Base-by-base conservation (phyloP, 2,113 vertebrate genomes). In the Pollachius pollachius region DNA sequence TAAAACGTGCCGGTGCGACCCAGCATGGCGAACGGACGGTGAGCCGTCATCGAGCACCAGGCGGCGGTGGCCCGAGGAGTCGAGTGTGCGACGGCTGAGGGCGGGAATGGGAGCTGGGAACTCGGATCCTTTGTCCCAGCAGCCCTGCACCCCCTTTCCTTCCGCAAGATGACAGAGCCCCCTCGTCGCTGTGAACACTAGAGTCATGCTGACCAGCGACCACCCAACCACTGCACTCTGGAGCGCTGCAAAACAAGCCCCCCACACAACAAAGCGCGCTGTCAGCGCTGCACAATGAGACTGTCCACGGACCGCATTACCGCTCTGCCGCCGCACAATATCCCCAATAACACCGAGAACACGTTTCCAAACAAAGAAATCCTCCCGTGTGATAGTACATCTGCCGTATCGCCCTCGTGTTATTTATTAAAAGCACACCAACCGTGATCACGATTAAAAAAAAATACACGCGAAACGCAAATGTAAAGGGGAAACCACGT, bases 91-190 rank as follows among this genome's bases (percentile, higher is more conserved):
- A 41, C 37, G 56, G 69, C 65, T 17, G 78, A 80, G 81, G 84
- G 85, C 82, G 82, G 81, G 81, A 83, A 59, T 73, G 61, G 25
- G 64, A 68, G 73, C 23, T 30, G 41, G 57, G 69, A 79, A 73
- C 71, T 78, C 48, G 79, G 75, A 13, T 87, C 81, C 87, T 89
- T 89, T 89, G 87, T 89, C 86, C 82, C 81, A 13, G 41, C 81
- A 13, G 41, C 41, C 70, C 61, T 69, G 68, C 78, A 77, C 74
- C 56, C 70, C 64, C 74, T 48, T 70, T 52, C 67, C 34, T 57
- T 64, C 48, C 69, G 62, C 69, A 71, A 37, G 41, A 71, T 71
- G 69, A 71, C 69, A 71, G 69, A 64, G 69, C 25, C 60, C 68
- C 37, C 18, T 18, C 56, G 34, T 25, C 69, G 60, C 52, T 70